phyloP scores from a whole-genome alignment of 1,140 invertebrate species.

The Drosophila navojoa region DNA sequence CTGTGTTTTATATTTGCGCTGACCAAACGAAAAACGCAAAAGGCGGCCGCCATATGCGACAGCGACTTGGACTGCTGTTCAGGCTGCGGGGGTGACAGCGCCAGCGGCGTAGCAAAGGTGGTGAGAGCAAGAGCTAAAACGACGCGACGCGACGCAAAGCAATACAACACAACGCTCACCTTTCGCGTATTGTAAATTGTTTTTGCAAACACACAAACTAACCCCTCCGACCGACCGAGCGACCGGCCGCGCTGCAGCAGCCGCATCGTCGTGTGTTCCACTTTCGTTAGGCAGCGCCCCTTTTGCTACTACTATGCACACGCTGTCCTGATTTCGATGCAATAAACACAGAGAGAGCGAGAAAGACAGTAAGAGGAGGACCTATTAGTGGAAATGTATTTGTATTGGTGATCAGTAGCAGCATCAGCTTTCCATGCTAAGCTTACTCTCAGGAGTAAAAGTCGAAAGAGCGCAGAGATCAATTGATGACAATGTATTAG shows the following conservation, averaged over 20 bases:
- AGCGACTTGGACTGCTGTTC: constrained; percentile 20
- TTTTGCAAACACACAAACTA: constrained; percentile 55
- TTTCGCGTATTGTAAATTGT: constrained; percentile 70
- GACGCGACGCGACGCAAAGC: constrained; percentile 32
- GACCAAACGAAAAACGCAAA: constrained; percentile 56
- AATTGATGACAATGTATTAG: constrained; percentile 35
- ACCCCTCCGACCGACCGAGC: constrained; percentile 1
- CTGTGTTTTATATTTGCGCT: constrained; percentile 43
- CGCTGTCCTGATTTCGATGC: constrained; percentile 65
- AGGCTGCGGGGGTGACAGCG: constrained; percentile 55
- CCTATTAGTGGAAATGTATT: constrained; percentile 25
- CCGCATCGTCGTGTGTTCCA: constrained; percentile 62
- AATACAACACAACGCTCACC: constrained; percentile 31
- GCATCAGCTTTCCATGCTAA: constrained; percentile 19
- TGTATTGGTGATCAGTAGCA: constrained; percentile 27
- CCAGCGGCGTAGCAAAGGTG: constrained; percentile 41
- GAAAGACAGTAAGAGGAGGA: neutral
- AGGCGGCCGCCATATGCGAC: constrained; percentile 66
- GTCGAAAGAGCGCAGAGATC: constrained; percentile 3
- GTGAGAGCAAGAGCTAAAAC: constrained; percentile 46
- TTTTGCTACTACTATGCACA: constrained; percentile 39
- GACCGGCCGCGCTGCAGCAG: constrained; percentile 18
- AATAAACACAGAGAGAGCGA: constrained; percentile 12
- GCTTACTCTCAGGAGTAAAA: neutral
- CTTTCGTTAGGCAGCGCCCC: constrained; percentile 57